These are phyloP conservation scores for Vombatus ursinus DNA, from an alignment of 2,113 vertebrate species.

Conservation along the genomic window DNA sequence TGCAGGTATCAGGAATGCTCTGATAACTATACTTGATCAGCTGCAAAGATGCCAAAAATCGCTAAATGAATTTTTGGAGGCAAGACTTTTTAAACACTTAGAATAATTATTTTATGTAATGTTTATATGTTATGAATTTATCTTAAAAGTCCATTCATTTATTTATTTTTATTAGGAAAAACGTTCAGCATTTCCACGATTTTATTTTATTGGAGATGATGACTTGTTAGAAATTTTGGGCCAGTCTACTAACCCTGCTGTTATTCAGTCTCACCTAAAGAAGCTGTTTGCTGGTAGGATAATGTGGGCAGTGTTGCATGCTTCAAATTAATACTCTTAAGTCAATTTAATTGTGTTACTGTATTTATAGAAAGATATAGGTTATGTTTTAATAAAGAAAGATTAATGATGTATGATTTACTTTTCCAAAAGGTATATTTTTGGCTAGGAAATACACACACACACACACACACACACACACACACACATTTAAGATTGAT, in stretches of 20 bases:
- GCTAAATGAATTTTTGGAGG: constrained; percentile 98
- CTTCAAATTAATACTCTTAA: background rate
- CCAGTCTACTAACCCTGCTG: constrained; percentile 93
- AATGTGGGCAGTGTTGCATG: background rate
- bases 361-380: background rate
- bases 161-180: constrained; percentile 89
- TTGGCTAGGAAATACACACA: constrained; percentile 2
- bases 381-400: constrained; percentile 4
- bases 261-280: constrained; percentile 98
- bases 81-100: constrained; percentile 68
- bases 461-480: background rate
- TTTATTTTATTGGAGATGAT: constrained; percentile 99
- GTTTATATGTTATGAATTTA: constrained; percentile 36
- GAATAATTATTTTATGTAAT: background rate
- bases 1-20: constrained; percentile 91
- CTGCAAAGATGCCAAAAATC: constrained; percentile 98
- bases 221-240: constrained; percentile 97
- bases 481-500: background rate
- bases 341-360: background rate
- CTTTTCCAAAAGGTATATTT: constrained; percentile 30
- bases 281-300: constrained; percentile 96
- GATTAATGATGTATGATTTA: background rate
- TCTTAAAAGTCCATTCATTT: constrained; percentile 46
- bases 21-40: constrained; percentile 94
- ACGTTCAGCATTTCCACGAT: constrained; percentile 95